A percentile compares a stretch with the other conserved stretches of the same genome.
phyloP scores from a whole-genome alignment of 2,113 vertebrate genomes.

The Cavia aperea region DNA sequence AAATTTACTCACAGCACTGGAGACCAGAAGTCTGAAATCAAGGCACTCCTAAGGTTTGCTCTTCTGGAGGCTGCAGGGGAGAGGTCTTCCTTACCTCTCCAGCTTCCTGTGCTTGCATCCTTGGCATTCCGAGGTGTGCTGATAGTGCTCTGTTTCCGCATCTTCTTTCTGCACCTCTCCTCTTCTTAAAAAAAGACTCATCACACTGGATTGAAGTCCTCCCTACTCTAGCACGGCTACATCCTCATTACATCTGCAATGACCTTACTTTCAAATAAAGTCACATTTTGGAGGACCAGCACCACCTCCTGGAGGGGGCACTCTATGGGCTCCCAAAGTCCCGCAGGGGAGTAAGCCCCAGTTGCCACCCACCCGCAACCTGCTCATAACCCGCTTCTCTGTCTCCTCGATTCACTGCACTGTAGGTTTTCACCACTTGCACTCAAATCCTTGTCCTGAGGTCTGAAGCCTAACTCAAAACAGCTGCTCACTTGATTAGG shows the following conservation, averaged over 20 bases:
- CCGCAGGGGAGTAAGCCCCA: background rate
- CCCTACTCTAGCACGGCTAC: background rate
- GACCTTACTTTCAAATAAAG: background rate
- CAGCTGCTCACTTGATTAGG: background rate
- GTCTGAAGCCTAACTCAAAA: background rate
- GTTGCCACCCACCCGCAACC: background rate
- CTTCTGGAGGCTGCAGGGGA: background rate
- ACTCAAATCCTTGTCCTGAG: background rate
- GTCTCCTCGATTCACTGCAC: background rate
- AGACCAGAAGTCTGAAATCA: background rate
- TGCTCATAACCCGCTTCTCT: background rate
- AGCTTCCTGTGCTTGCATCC: background rate
- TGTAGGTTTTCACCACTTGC: background rate
- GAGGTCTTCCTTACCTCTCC: background rate
- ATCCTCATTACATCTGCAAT: background rate
- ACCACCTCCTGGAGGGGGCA: background rate
- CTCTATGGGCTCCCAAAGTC: background rate
- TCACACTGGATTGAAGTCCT: background rate
- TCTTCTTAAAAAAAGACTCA: background rate
- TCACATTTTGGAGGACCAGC: background rate
- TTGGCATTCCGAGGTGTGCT: background rate
- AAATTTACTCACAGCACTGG: background rate
- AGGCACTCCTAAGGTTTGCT: background rate
- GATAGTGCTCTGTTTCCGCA: background rate
- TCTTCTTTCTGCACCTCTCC: background rate